A percentile compares a stretch with the other conserved stretches of the same genome.
Evolutionary conservation across 2,888 invertebrate genomes (phyloP).

Genomic region (Cheilosia vulpina): DNA sequence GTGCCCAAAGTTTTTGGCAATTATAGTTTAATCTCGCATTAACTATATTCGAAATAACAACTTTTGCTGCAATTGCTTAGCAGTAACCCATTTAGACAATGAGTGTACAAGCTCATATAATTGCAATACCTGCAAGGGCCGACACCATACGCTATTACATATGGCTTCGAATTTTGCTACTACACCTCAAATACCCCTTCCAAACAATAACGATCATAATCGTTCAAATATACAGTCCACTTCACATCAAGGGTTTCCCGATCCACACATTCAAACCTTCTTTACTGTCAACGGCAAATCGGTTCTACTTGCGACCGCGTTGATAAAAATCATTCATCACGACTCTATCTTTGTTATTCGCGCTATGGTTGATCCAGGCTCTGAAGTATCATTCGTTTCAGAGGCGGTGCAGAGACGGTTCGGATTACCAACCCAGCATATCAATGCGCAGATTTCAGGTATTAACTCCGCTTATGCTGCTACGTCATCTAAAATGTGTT

Average conservation of each 20-base stretch:
- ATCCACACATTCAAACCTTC: neutral
- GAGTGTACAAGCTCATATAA: no score
- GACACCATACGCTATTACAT: conserved; percentile 1
- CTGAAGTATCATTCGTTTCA: no score
- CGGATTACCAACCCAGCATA: neutral
- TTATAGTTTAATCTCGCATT: neutral
- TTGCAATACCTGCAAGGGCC: neutral
- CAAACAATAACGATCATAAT: no score
- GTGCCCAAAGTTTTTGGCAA: neutral
- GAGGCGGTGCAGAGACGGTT: neutral
- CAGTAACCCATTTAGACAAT: neutral
- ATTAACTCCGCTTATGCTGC: neutral
- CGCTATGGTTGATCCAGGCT: no score
- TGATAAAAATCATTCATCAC: neutral
- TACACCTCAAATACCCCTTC: neutral
- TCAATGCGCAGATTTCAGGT: neutral
- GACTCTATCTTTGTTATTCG: neutral
- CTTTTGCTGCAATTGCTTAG: neutral
- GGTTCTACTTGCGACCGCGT: neutral
- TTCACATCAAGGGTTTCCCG: neutral
- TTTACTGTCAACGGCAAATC: neutral
- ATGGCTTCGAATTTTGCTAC: neutral
- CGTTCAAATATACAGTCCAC: neutral
- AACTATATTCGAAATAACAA: neutral
- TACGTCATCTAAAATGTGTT: no score